A percentile compares a stretch with the other conserved stretches of the same genome.
Evolutionary conservation across 2,797 vertebrate species (phyloP).

Genomic region (Forpus xanthops): DNA sequence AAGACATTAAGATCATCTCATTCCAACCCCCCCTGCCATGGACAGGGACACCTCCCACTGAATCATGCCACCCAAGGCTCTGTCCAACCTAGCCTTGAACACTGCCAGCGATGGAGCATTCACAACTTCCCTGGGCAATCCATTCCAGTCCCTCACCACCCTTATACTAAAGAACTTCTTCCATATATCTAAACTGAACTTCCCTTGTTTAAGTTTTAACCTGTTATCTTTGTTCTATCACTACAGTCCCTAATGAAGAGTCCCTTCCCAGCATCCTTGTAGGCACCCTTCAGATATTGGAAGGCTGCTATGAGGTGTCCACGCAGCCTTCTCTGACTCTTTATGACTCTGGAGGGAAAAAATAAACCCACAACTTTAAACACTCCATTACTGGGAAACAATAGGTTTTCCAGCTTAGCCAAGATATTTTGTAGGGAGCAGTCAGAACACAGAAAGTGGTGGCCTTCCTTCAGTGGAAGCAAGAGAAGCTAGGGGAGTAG

Average conservation of each 20-base stretch:
- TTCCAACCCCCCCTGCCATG: not conserved
- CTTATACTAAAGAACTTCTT: not conserved
- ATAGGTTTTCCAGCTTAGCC: not conserved
- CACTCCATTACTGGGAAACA: not conserved
- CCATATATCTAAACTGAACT: not conserved
- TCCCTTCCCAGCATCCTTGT: not conserved
- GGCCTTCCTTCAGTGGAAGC: not conserved
- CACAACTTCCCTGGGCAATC: no score
- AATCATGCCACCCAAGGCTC: no score
- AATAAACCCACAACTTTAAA: not conserved
- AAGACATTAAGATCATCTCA: not conserved
- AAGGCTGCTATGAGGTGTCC: not conserved
- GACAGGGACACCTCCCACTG: not conserved
- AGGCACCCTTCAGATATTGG: not conserved
- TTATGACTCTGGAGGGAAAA: not conserved
- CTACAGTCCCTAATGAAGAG: not conserved
- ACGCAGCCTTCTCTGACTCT: not conserved
- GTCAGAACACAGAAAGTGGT: not conserved
- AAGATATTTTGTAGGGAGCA: not conserved
- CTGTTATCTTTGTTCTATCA: not conserved
- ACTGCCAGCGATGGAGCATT: not conserved
- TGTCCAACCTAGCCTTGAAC: not conserved
- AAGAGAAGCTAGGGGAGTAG: not conserved
- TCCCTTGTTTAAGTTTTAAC: not conserved
- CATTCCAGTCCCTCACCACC: not conserved